Evolutionary conservation across 2,888 invertebrate species (phyloP).

Genomic region (Malthinus flaveolus): DNA sequence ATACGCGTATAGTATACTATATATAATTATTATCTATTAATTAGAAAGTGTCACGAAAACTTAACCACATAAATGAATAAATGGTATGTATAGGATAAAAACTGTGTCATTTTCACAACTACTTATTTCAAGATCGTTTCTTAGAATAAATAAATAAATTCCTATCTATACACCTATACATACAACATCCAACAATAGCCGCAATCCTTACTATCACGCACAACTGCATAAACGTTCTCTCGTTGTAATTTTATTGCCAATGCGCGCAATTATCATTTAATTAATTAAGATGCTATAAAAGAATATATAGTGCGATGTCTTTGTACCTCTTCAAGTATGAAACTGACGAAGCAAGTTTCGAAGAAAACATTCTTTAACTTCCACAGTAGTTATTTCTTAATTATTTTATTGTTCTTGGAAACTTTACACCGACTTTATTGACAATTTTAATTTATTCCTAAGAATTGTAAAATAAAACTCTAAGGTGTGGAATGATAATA

Average conservation of each 20-base stretch:
- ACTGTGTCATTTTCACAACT: slow-evolving; percentile 26
- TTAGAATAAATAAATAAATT: slow-evolving; percentile 14
- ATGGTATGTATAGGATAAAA: slow-evolving; percentile 18
- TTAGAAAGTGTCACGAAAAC: slow-evolving; percentile 26
- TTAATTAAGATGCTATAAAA: slow-evolving; percentile 35
- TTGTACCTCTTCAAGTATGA: slow-evolving; percentile 8
- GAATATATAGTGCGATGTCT: slow-evolving; percentile 26
- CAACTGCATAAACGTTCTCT: slow-evolving; percentile 12
- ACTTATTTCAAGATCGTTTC: slow-evolving; percentile 17
- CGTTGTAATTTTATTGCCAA: slow-evolving; percentile 25
- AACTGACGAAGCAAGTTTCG: slow-evolving; percentile 15
- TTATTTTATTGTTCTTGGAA: slow-evolving; percentile 23
- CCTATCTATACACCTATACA: slow-evolving; percentile 1
- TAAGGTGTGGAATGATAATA: too few relatives aligned
- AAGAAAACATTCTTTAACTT: slow-evolving; percentile 18
- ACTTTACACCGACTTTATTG: neutral
- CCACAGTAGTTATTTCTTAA: slow-evolving; percentile 17
- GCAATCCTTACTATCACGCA: too few relatives aligned
- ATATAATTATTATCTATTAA: too few relatives aligned
- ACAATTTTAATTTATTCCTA: slow-evolving; percentile 3
- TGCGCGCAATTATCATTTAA: slow-evolving; percentile 32
- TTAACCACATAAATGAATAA: slow-evolving; percentile 26
- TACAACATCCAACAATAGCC: neutral
- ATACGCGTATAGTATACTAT: too few relatives aligned
- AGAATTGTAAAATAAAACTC: neutral